Base-by-base conservation (phyloP, 2,797 vertebrate species). In the Rhynchotus rufescens region DNA sequence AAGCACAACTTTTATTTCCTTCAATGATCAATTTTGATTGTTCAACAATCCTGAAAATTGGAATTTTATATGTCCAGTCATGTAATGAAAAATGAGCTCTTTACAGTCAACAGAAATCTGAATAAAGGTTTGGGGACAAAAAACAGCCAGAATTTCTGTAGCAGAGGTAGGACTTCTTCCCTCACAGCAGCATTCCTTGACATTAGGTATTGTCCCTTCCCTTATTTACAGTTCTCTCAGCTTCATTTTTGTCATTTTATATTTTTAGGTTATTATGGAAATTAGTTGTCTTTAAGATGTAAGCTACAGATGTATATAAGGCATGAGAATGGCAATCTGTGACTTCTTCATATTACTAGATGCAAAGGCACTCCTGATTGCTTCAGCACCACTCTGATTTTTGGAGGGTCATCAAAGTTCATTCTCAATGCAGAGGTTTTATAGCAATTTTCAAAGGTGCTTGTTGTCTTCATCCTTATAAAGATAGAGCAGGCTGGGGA, bases 321-420 rank as follows among this genome's bases (percentile, higher is more conserved):
- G 28, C 9, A 23, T 20, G 40, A 84, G 34, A 74, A 20, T n/a
- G n/a, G 38, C 73, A 80, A 44, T 74, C 1, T 4, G 67, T 54
- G 57, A 40, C 9, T 28, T 5, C 26, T n/a, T 73, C 30, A 15
- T 51, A 57, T 19, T 56, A 11, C 23, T 44, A 5, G 4, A 20
- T 47, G 30, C 17, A 59, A 78, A 85, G n/a, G 38, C 56, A 30
- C 8, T 42, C 25, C 9, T 6, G 12, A 36, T 44, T 78, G 42
- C 75, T 86, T 65, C 19, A 22, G 28, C 52, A 34, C 15, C 42
- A 22, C 56, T 64, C 36, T 62, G 44, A 12, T 12, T 8, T 81
- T 61, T 0, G 0, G 10, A 68, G 26, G 9, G 3, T 30, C 57
- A 52, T 38, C 64, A n/a, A 34, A 80, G 20, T 28, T 67, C 66